Base-by-base conservation (phyloP, 2,888 invertebrate genomes). In the Lissocephala sabroskyi region DNA sequence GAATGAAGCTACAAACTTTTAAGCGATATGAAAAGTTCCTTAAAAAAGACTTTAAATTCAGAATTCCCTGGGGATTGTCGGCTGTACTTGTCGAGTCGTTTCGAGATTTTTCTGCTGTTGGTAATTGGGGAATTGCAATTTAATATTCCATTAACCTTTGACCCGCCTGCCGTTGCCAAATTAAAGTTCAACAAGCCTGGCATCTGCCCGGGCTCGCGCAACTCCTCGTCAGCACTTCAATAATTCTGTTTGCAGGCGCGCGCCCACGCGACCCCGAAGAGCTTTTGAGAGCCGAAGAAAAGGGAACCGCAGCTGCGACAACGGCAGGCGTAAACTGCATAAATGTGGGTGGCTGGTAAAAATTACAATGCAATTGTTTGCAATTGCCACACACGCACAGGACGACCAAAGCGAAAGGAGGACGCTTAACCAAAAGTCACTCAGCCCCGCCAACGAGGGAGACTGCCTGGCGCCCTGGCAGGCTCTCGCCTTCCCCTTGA, bases 321-420 rank as follows among this genome's bases (percentile, higher is more conserved):
- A 54, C 55, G 55, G 46, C 56, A 19, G 47, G 49, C 49, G 32
- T 48, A 49, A 39, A 54, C 18, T 44, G 28, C 23, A 18, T 11
- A 23, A n/a, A n/a, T 29, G 23, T 44, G 28, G 36, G 32, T 47
- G 41, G n/a, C n/a, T n/a, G n/a, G n/a, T n/a, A 58, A 49, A 67
- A 65, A 67, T 70, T 61, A 61, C 75, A 68, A 64, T 71, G 77
- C 68, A 62, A 61, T 71, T 75, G 75, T 65, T 66, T 71, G 65
- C 56, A 62, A 54, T 56, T 58, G 61, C 56, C 59, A 51, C 42
- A 13, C 32, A 26, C 35, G 9, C 23, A 33, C 19, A 43, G 28
- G 4, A 18, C 30, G 18, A 11, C 4, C 36, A 11, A 35, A 17
- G 43, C 28, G 48, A 40, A 33, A n/a, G n/a, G n/a, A n/a, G n/a